Evolutionary conservation across 2,113 vertebrate species (phyloP).

Genomic region (Sinocyclocheilus anshuiensis): DNA sequence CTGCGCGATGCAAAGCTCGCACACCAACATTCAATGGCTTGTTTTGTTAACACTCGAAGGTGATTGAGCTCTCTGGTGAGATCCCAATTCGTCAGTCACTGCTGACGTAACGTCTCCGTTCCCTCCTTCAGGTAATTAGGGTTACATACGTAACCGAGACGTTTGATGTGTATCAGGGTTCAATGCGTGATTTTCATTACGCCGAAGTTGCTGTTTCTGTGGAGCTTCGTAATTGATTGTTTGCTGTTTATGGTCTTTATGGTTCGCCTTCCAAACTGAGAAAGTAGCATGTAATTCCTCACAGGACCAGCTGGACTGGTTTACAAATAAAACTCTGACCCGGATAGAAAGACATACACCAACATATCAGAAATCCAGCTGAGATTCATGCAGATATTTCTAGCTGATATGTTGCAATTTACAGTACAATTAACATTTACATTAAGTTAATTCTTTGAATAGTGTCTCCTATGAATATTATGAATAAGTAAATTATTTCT

Average conservation of each 20-base stretch:
- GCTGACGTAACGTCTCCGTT: no score
- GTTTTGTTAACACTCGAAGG: no score
- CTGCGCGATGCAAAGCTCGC: no score
- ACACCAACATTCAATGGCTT: no score
- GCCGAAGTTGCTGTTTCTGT: slow-evolving; percentile 59
- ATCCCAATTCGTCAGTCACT: no score
- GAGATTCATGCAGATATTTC: not conserved
- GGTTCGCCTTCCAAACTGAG: slow-evolving; percentile 61
- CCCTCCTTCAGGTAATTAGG: no score
- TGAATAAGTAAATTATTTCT: no score
- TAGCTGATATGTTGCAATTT: not conserved
- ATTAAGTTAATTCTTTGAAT: not conserved
- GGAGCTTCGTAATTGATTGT: slow-evolving; percentile 72
- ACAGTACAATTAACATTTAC: not conserved
- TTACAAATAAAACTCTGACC: slow-evolving; percentile 57
- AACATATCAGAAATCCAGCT: slow-evolving; percentile 4
- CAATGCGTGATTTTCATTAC: slow-evolving; percentile 42
- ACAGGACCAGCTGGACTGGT: slow-evolving; percentile 71
- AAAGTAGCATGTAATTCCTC: slow-evolving; percentile 73
- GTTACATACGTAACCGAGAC: no score
- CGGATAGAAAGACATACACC: not conserved
- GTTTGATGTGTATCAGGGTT: not conserved
- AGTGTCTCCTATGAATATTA: not conserved
- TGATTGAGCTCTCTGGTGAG: no score
- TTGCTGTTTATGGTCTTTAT: slow-evolving; percentile 78